These are phyloP conservation scores for Notodonta dromedarius DNA, from an alignment of 2,888 invertebrate genomes.

Conservation along the genomic window DNA sequence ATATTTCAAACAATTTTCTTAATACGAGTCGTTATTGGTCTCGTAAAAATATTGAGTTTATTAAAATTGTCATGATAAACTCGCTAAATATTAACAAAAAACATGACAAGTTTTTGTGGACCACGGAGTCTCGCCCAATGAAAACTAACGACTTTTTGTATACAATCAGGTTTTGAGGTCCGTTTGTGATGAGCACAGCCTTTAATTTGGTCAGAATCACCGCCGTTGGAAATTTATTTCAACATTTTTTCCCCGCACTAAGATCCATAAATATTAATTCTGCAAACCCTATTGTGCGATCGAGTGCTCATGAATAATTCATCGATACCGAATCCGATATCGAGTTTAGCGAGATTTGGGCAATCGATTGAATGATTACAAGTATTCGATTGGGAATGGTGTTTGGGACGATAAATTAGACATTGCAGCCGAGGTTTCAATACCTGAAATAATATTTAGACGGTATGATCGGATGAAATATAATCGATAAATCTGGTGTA, in stretches of 20 bases:
- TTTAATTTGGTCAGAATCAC: constrained; percentile 24
- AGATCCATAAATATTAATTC: constrained; percentile 64
- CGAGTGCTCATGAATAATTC: constrained; percentile 73
- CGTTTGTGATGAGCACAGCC: constrained; percentile 9
- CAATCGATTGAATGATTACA: constrained; percentile 68
- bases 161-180: constrained; percentile 26
- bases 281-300: constrained; percentile 68
- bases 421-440: neutral
- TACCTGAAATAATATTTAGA: neutral
- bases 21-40: neutral
- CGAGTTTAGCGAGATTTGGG: constrained; percentile 73
- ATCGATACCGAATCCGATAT: constrained; percentile 68
- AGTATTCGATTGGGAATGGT: constrained; percentile 52
- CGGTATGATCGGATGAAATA: neutral
- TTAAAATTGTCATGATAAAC: constrained; percentile 16
- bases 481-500: no score
- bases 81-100: constrained; percentile 16
- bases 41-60: neutral
- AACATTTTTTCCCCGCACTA: constrained; percentile 51
- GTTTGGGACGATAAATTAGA: constrained; percentile 25
- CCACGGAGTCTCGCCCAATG: constrained; percentile 8
- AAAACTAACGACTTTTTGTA: constrained; percentile 14
- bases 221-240: constrained; percentile 36
- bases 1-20: neutral
- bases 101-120: constrained; percentile 15